Base-by-base conservation (phyloP, 2,888 invertebrate species). In the Cosmorhoe ocellata region DNA sequence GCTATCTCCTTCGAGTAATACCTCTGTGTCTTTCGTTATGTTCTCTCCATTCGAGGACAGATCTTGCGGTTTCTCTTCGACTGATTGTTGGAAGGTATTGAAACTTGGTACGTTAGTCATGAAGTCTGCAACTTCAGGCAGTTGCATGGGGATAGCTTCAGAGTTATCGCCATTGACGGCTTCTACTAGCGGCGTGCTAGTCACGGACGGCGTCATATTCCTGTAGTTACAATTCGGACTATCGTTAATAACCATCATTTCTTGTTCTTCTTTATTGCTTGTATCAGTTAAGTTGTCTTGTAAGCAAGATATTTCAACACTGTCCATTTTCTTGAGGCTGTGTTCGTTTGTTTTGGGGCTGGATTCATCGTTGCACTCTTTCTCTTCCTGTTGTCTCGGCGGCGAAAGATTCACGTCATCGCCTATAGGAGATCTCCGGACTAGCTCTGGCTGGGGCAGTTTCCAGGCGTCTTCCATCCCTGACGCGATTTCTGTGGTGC, bases 281-380 rank as follows among this genome's bases (percentile, higher is more conserved):
- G 58, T 61, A 11, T 75, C 75, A n/a, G 61, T 52, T 1, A 74
- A 58, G 57, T 76, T 65, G 28, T 87, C 83, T 51, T 76, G 67
- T 2, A 88, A 66, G 46, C 81, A 88, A 13, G 77, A 68, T 55
- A 88, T 76, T 33, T 90, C 89, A 6, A 89, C 69, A 56, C 88
- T 90, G 22, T 89, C 85, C 76, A 88, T 81, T 66, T 79, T 86
- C 12, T 79, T 80, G 1, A 86, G 43, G 13, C 59, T 56, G 3
- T 80, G 80, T 26, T 79, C 72, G 1, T 59, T 41, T n/a, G 57
- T 58, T 27, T 80, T 54, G 30, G 84, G 87, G 43, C 72, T 76
- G 9, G 52, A 59, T 4, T 67, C 63, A 39, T 76, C 68, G 0
- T 37, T 11, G 46, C 41, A 40, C 6, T 58, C 44, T 37, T 67